Evolutionary conservation across 2,888 invertebrate species (phyloP).

Genomic region (Erebia aethiops): DNA sequence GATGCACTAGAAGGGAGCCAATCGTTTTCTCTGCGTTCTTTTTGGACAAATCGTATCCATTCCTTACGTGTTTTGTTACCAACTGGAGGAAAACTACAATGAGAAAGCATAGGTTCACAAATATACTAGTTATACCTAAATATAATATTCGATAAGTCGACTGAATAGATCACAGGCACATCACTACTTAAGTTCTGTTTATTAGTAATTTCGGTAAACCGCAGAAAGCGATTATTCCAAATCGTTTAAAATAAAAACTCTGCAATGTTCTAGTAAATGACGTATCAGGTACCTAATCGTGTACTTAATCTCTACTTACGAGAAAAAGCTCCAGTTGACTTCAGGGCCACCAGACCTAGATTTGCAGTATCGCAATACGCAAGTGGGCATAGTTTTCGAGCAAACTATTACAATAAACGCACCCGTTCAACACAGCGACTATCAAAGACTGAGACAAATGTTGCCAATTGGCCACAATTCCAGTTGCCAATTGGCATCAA

Average conservation of each 20-base stretch:
- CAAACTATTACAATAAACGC: not conserved
- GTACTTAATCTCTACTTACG: constrained; percentile 1
- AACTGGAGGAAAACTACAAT: constrained; percentile 1
- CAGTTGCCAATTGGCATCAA: constrained; percentile 13
- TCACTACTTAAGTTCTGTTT: not conserved
- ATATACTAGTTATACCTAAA: too few species aligned
- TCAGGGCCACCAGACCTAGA: constrained; percentile 17
- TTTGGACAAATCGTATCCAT: constrained; percentile 19
- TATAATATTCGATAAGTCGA: not conserved
- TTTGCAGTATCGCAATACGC: constrained; percentile 14
- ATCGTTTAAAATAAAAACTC: not conserved
- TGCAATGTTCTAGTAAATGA: not conserved
- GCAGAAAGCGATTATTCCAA: not conserved
- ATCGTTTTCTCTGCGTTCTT: constrained; percentile 14
- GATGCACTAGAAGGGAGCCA: constrained; percentile 10
- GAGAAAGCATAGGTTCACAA: not conserved
- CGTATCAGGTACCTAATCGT: not conserved
- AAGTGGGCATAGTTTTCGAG: not conserved
- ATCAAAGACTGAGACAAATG: not conserved
- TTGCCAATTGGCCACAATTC: constrained; percentile 13
- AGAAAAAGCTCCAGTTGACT: constrained; percentile 15
- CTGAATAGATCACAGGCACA: not conserved
- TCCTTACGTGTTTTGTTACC: constrained; percentile 16
- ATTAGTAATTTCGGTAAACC: not conserved
- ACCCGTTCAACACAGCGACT: not conserved